Evolutionary conservation across 2,113 vertebrate species (phyloP).

Genomic region (Ornithorhynchus anatinus): DNA sequence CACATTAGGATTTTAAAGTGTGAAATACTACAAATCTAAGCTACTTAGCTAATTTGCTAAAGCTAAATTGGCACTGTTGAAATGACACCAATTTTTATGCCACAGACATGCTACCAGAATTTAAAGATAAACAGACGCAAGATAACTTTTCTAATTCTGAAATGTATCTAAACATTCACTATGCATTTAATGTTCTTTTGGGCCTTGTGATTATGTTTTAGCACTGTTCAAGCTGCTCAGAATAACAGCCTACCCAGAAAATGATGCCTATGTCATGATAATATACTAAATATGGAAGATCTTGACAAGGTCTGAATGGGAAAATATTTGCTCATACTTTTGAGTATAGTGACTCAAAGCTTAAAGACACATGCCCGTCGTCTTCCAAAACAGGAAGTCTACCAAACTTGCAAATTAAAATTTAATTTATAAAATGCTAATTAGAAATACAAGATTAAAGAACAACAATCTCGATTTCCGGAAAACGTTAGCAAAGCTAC

Average conservation of each 20-base stretch:
- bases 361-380: conserved; percentile 11
- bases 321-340: neutral
- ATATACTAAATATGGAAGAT: conserved; percentile 18
- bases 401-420: conserved; percentile 16
- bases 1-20: conserved; percentile 64
- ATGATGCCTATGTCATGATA: neutral
- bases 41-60: conserved; percentile 60
- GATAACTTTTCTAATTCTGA: conserved; percentile 27
- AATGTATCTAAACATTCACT: conserved; percentile 27
- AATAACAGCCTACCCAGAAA: conserved; percentile 37
- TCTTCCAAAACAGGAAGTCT: neutral
- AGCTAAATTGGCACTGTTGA: conserved; percentile 56
- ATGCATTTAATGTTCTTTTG: conserved; percentile 15
- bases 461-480: conserved; percentile 10
- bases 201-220: conserved; percentile 34
- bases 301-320: conserved; percentile 3
- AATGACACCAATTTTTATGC: conserved; percentile 32
- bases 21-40: conserved; percentile 64
- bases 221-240: conserved; percentile 17
- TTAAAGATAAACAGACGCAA: conserved; percentile 40
- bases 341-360: too few species aligned
- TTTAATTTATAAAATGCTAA: neutral
- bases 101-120: conserved; percentile 32
- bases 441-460: conserved; percentile 17
- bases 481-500: conserved; percentile 36